phyloP scores from a whole-genome alignment of 2,797 vertebrate species.

The Sebastes diaconus region DNA sequence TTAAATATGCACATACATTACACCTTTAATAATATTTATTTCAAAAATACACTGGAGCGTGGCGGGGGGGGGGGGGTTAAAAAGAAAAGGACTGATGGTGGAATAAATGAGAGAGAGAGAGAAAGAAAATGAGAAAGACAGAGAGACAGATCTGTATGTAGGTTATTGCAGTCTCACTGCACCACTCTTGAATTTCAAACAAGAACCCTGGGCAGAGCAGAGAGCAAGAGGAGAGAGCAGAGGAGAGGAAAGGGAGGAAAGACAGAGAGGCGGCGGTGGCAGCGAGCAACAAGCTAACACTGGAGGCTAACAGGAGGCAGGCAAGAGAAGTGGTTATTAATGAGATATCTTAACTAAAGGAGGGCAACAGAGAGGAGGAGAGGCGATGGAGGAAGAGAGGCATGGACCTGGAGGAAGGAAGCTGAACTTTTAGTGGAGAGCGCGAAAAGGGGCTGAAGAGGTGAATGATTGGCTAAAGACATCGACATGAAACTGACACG shows the following conservation, averaged over 20 bases:
- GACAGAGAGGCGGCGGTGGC: slow-evolving; percentile 27
- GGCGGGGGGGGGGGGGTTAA: background rate
- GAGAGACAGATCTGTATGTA: slow-evolving; percentile 68
- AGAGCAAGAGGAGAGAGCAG: slow-evolving; percentile 58
- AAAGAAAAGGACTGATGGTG: slow-evolving; percentile 23
- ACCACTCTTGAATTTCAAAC: slow-evolving; percentile 80
- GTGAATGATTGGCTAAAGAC: slow-evolving; percentile 30
- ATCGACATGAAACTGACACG: slow-evolving; percentile 17
- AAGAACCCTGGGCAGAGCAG: slow-evolving; percentile 75
- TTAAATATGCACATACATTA: slow-evolving; percentile 61
- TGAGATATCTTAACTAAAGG: slow-evolving; percentile 77
- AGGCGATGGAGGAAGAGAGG: slow-evolving; percentile 29
- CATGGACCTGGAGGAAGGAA: slow-evolving; percentile 4
- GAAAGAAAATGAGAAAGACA: slow-evolving; percentile 24
- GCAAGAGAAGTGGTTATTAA: slow-evolving; percentile 71
- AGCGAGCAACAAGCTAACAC: slow-evolving; percentile 64
- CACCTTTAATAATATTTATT: slow-evolving; percentile 51
- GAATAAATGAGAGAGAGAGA: slow-evolving; percentile 25
- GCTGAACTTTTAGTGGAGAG: slow-evolving; percentile 6
- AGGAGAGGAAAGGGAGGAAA: slow-evolving; percentile 4
- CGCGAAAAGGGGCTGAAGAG: background rate
- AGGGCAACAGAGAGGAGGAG: slow-evolving; percentile 42
- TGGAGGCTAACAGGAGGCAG: slow-evolving; percentile 74
- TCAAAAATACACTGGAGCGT: slow-evolving; percentile 37
- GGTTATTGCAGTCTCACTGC: slow-evolving; percentile 80